Conservation (phyloP, 2,888 invertebrate genomes). For the Troides helena region DNA sequence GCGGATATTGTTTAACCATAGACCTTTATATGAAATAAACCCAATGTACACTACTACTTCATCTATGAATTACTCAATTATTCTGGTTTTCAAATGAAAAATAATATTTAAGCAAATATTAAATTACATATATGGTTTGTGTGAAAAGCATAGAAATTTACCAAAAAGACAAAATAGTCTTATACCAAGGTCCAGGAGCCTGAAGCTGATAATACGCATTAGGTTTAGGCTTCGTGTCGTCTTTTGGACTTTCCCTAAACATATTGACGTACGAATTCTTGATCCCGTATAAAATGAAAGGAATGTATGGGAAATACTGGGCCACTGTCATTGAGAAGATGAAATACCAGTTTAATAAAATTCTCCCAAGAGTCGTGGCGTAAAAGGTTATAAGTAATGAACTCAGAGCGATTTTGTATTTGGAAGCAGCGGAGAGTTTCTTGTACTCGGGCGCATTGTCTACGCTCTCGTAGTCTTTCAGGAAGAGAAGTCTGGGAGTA, state of each 20-base stretch:
- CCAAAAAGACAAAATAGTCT: conserved; percentile 42
- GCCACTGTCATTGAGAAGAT: conserved; percentile 76
- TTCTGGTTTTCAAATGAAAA: too few relatives aligned
- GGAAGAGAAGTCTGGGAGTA: conserved; percentile 35
- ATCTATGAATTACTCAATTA: too few relatives aligned
- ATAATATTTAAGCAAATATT: too few relatives aligned
- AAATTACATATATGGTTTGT: too few relatives aligned
- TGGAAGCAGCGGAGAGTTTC: conserved; percentile 33
- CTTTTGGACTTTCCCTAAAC: conserved; percentile 40
- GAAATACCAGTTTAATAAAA: conserved; percentile 77
- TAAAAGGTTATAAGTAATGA: conserved; percentile 39
- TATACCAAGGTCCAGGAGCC: conserved; percentile 33
- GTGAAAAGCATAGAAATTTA: conserved; percentile 27
- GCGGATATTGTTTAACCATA: too few relatives aligned
- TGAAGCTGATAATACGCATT: conserved; percentile 34
- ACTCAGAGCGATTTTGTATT: conserved; percentile 29
- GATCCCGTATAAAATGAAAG: conserved; percentile 79
- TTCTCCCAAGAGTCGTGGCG: conserved; percentile 64
- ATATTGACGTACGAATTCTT: conserved; percentile 76
- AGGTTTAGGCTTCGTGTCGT: conserved; percentile 35
- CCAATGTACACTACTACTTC: too few relatives aligned
- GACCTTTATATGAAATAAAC: too few relatives aligned
- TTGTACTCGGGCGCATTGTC: conserved; percentile 54
- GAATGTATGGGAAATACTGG: conserved; percentile 81
- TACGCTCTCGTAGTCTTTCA: conserved; percentile 46